These are phyloP conservation scores for Phalacrocorax brasilianus DNA, from an alignment of 2,113 vertebrate species.

Conservation along the genomic window DNA sequence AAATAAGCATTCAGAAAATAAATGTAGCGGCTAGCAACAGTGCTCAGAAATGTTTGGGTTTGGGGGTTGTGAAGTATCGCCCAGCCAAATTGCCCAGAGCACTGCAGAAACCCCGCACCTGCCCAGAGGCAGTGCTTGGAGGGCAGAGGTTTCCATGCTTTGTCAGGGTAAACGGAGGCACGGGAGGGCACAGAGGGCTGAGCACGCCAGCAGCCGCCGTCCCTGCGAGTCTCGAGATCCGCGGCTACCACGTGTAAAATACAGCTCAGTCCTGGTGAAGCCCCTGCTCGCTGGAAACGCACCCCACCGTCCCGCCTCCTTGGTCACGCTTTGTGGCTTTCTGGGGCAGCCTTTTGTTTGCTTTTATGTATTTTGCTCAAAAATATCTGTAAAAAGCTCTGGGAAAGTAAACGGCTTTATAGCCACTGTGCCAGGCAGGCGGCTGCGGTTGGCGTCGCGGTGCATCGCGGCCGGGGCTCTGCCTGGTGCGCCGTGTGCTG, in stretches of 20 bases:
- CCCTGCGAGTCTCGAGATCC: rapidly evolving
- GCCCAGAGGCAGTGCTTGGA: background rate
- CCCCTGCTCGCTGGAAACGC: background rate
- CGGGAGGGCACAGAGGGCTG: rapidly evolving
- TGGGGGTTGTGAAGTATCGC: background rate
- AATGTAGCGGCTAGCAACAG: background rate
- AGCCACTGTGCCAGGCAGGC: background rate
- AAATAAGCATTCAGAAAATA: background rate
- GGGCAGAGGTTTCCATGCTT: background rate
- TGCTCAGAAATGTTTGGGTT: background rate
- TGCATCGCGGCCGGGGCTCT: background rate
- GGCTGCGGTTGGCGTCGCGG: rapidly evolving
- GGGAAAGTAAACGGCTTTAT: background rate
- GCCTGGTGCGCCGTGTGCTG: background rate
- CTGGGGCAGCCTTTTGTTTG: rapidly evolving
- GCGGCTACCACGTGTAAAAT: rapidly evolving
- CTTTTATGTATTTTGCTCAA: background rate
- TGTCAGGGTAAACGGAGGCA: background rate
- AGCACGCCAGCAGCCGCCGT: too few relatives aligned
- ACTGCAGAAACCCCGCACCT: background rate
- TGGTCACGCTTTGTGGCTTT: background rate
- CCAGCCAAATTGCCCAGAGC: background rate
- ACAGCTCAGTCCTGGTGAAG: background rate
- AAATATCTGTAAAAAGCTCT: background rate
- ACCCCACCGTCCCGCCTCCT: too few relatives aligned